Conservation (phyloP, 1,140 invertebrate genomes). For the Helicoverpa zea region DNA sequence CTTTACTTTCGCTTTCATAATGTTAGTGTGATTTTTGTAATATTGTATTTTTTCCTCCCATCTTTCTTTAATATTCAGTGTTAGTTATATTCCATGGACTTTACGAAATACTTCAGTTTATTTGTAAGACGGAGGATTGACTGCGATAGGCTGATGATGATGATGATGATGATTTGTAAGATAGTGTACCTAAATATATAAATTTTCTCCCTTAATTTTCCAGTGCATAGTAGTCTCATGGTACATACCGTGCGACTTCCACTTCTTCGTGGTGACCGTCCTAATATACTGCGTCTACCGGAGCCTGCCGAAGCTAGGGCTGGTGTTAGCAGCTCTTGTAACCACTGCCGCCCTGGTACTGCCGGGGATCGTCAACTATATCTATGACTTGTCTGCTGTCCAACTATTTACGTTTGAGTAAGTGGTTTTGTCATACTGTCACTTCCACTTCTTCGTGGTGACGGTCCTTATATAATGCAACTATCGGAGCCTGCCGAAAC, state of each 20-base stretch:
- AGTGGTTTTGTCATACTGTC: conserved; percentile 77
- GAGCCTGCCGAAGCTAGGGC: conserved; percentile 61
- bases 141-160: no score
- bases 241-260: conserved; percentile 93
- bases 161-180: no score
- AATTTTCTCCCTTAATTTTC: conserved; percentile 61
- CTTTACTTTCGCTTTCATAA: no score
- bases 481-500: conserved; percentile 72
- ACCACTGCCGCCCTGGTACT: conserved; percentile 68
- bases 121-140: no score
- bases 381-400: conserved; percentile 80
- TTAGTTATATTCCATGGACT: no score
- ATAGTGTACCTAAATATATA: background rate
- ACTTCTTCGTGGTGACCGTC: conserved; percentile 90
- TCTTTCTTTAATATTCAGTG: no score
- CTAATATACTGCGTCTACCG: conserved; percentile 87
- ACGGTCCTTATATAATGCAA: conserved; percentile 88
- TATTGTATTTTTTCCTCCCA: no score
- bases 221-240: conserved; percentile 92
- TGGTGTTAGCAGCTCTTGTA: conserved; percentile 63
- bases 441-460: conserved; percentile 91
- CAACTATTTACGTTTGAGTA: conserved; percentile 86
- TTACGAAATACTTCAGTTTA: no score
- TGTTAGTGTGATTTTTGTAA: no score
- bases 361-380: conserved; percentile 84